Evolutionary conservation across 2,888 invertebrate genomes (phyloP), one percentile per base, ranked within the genome.

Genomic region (Lasius fuliginosus): DNA sequence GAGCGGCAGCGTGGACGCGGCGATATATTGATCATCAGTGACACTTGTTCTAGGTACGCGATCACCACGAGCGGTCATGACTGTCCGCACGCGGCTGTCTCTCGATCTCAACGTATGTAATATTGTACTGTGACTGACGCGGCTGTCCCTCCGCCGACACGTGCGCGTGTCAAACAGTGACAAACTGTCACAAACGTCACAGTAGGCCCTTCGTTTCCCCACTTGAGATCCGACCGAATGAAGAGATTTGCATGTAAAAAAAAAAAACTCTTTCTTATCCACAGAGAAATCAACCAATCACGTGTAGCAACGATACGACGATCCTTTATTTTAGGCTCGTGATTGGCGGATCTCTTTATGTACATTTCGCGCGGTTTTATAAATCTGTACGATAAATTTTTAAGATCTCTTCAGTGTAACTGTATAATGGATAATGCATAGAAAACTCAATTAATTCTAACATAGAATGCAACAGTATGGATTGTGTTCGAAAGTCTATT

Each of bases 1-100:
- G 64, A 81, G 56, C 69, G 46, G n/a, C 71, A 81, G 79, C 56
- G 64, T n/a, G 42, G 30, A 71, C 42, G 15, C 60, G 60, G 75
- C 74, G 84, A 79, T 83, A 69, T 88, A 89, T 90, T 74, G 88
- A 90, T 85, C 89, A 89, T 89, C 76, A 73, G 88, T 76, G 81
- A 64, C 74, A 84, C 84, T 85, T 81, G 18, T 58, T 46, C 46
- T 53, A 6, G 53, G 46, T 46, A 36, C 74, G 60, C 46, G 12
- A 73, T 73, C 46, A 79, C 71, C 33, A 33, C 74, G 33, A 46
- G 46, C 60, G n/a, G 23, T 81, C 79, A 81, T 60, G 42, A 36
- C 74, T 23, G 33, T 64, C 64, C 53, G n/a, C 64, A n/a, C 65
- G 33, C 36, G 40, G 3, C 68, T 2, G 18, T 27, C 33, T 4